Evolutionary conservation across 2,113 vertebrate species (phyloP).

Genomic region (Microtus pennsylvanicus): DNA sequence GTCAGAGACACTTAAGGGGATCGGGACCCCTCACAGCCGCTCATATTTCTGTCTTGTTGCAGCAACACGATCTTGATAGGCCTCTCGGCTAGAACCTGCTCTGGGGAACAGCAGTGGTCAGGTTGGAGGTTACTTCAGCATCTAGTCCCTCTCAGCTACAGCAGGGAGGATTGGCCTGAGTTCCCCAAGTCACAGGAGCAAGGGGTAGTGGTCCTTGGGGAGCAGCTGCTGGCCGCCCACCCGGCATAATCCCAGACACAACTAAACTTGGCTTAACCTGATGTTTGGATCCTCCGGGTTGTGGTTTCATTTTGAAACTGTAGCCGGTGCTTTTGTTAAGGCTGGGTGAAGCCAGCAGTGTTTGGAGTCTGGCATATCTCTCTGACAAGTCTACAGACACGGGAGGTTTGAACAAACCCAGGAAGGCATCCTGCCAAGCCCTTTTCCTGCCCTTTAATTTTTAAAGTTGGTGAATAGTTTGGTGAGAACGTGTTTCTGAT

Average conservation of each 20-base stretch:
- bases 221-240: no score
- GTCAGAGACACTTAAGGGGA: neutral
- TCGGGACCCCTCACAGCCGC: neutral
- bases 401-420: slow-evolving; percentile 26
- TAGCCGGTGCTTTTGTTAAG: slow-evolving; percentile 65
- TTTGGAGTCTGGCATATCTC: slow-evolving; percentile 68
- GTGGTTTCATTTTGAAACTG: slow-evolving; percentile 71
- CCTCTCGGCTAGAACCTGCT: neutral
- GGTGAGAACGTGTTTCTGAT: slow-evolving; percentile 73
- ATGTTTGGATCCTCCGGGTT: neutral
- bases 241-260: neutral
- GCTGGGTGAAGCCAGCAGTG: neutral
- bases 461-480: slow-evolving; percentile 51
- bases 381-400: slow-evolving; percentile 56
- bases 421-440: slow-evolving; percentile 24
- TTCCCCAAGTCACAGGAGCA: neutral
- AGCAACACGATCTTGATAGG: neutral
- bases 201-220: neutral
- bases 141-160: neutral
- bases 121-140: neutral
- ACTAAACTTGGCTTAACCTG: slow-evolving; percentile 48
- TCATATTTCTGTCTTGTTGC: neutral
- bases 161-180: neutral
- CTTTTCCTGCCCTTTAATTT: slow-evolving; percentile 56
- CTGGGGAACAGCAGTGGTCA: neutral